A percentile compares a stretch with the other conserved stretches of the same genome.
phyloP scores from a whole-genome alignment of 2,888 invertebrate species.

The Petrolisthes cinctipes region DNA sequence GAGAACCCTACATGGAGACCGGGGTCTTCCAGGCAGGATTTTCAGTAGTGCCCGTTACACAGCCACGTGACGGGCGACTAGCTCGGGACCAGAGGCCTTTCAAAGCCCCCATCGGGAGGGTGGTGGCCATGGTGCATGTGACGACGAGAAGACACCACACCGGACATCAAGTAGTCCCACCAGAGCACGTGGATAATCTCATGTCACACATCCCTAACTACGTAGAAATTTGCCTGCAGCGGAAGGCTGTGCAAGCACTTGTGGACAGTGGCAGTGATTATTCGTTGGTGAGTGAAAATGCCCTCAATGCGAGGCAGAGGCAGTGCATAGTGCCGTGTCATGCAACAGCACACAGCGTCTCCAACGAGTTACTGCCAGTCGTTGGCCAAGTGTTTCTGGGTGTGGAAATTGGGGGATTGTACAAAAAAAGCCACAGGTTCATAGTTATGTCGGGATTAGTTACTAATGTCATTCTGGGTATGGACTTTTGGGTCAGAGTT shows the following conservation, averaged over 20 bases:
- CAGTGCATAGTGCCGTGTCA: too few relatives aligned
- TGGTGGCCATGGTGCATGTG: slow-evolving; percentile 3
- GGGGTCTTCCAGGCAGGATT: not conserved
- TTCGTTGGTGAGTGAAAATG: too few relatives aligned
- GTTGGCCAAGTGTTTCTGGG: too few relatives aligned
- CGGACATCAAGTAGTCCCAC: not conserved
- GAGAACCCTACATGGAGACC: slow-evolving; percentile 25
- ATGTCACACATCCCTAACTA: slow-evolving; percentile 2
- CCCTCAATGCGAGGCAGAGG: too few relatives aligned
- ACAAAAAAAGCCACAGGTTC: not conserved
- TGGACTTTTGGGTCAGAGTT: slow-evolving; percentile 18
- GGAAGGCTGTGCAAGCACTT: too few relatives aligned
- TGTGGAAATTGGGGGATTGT: slow-evolving; percentile 12
- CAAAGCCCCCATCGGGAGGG: too few relatives aligned
- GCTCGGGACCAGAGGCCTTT: too few relatives aligned
- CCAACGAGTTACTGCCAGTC: too few relatives aligned
- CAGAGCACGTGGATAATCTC: not conserved
- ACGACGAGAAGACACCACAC: not conserved
- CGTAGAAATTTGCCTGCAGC: too few relatives aligned
- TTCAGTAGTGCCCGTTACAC: slow-evolving; percentile 20
- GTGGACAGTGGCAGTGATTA: too few relatives aligned
- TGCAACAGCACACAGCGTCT: too few relatives aligned
- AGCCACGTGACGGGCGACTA: not conserved
- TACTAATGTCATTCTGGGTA: not conserved
- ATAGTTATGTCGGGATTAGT: slow-evolving; percentile 4